These are phyloP conservation scores for Chloroceryle amazona DNA, from an alignment of 2,797 vertebrate species.

Conservation along the genomic window DNA sequence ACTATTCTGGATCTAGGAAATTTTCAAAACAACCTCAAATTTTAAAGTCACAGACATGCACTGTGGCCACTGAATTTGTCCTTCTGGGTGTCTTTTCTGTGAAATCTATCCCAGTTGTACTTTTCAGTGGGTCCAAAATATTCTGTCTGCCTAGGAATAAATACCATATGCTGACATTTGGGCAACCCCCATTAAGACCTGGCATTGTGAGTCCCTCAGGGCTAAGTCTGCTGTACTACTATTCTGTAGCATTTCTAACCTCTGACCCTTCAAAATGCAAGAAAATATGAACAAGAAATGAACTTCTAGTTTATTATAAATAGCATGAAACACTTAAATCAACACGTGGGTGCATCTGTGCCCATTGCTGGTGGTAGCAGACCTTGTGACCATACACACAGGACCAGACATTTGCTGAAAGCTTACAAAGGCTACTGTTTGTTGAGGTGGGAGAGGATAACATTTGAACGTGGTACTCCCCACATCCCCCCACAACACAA, in stretches of 20 bases:
- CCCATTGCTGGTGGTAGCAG: background rate
- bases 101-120: background rate
- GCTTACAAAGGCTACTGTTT: background rate
- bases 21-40: background rate
- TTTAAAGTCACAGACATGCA: background rate
- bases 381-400: background rate
- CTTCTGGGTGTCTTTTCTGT: background rate
- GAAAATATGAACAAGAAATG: background rate
- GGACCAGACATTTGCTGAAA: background rate
- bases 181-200: background rate
- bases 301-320: background rate
- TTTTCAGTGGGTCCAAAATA: background rate
- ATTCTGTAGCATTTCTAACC: background rate
- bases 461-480: rapidly evolving
- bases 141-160: background rate
- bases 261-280: background rate
- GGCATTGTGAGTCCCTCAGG: background rate
- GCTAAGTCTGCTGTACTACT: background rate
- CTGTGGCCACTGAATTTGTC: background rate
- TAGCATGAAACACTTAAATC: background rate
- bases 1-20: background rate
- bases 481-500: background rate
- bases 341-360: rapidly evolving
- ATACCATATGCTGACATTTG: rapidly evolving
- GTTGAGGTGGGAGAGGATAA: background rate